Percentiles rank a stretch among this genome's conserved stretches.
Evolutionary conservation across 1,140 invertebrate genomes (phyloP).

Genomic region (Lucilia cuprina): DNA sequence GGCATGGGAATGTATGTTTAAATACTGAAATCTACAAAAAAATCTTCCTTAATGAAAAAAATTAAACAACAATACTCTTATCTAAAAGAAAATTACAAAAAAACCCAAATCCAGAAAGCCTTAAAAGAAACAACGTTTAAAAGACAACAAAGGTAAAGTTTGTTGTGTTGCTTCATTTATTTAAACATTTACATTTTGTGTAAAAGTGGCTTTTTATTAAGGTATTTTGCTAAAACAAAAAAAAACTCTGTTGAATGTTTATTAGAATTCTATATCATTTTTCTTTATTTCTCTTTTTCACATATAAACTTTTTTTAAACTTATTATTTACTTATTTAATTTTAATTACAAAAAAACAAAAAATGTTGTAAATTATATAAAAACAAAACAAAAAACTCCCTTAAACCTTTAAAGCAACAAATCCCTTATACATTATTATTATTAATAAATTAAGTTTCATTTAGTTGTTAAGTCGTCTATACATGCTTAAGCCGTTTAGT

Average conservation of each 20-base stretch:
- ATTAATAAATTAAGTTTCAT: conserved; percentile 12
- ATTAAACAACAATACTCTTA: neutral
- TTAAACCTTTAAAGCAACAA: neutral
- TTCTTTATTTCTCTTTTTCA: neutral
- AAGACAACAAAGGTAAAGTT: neutral
- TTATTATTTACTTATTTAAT: neutral
- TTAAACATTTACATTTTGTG: neutral
- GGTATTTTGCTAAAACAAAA: neutral
- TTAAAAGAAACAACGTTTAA: neutral
- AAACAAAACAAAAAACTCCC: neutral
- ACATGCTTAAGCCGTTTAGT: conserved; percentile 29
- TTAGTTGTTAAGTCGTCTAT: neutral
- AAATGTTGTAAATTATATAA: conserved; percentile 8
- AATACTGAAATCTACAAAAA: conserved; percentile 39
- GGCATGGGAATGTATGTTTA: conserved; percentile 91
- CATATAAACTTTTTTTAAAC: neutral
- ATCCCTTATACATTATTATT: neutral
- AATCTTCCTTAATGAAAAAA: conserved; percentile 21
- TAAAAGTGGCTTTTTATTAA: neutral
- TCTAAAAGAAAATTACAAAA: neutral
- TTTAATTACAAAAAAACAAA: neutral
- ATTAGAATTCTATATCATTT: neutral
- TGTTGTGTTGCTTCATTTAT: neutral
- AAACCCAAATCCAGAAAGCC: neutral
- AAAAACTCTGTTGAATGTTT: neutral